Evolutionary conservation across 2,888 invertebrate species (phyloP), one percentile per base, ranked within the genome.

Genomic region (Argyresthia goedartella): DNA sequence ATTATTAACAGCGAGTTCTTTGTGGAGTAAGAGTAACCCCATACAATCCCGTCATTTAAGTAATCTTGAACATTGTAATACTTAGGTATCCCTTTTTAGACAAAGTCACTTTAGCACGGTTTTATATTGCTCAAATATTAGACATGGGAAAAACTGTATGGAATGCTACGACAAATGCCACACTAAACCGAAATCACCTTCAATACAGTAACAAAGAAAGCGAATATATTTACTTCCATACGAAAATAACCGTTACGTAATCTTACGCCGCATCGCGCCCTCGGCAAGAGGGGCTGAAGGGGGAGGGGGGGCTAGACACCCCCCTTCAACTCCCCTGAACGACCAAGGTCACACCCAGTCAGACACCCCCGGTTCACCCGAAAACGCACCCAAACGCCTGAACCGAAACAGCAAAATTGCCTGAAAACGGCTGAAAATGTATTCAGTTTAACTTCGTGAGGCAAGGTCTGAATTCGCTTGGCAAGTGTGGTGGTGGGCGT

Each of bases 171-270:
- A 25, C 25, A 25, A 25, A 25, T 25, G 25, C 25, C 25, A 25
- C 25, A 25, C 25, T 25, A 25, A 25, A 25, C 25, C 6, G 25
- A 25, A 25, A 25, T 25, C 2, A 4, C 6, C 25, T 25, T 4
- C 25, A 25, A 25, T 25, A 25, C 25, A 25, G 25, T 25, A 25
- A 25, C 49, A 39, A 39, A 44, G 44, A 13, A 42, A 4, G 25
- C 25, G 25, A 25, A 25, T 25, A 25, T 25, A 25, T 25, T 25
- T 25, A 25, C 25, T 4, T 25, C 25, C 3, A 25, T 4, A 25
- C 76, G 76, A 77, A 81, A 79, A 79, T 78, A 79, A 75, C 73
- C 75, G 75, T 79, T 81, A 81, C 81, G 76, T 71, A 78, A 77
- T 66, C 67, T 67, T 67, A 62, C 75, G 69, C 71, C 77, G 73